phyloP scores from a whole-genome alignment of 2,888 invertebrate species.

The Iphiclides podalirius region DNA sequence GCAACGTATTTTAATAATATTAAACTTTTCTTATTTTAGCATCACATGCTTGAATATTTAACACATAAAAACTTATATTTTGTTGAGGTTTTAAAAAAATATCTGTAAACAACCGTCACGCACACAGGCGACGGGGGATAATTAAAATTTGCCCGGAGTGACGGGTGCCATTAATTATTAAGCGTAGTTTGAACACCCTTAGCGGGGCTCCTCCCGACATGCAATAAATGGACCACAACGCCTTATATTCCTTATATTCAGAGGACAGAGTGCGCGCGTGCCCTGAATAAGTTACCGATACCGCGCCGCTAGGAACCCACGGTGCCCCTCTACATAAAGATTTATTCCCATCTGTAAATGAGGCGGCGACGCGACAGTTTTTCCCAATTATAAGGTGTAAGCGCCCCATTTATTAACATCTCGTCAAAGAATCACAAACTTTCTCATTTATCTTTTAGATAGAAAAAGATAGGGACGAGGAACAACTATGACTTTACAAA shows the following conservation, averaged over 20 bases:
- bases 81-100: no score
- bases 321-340: conserved; percentile 75
- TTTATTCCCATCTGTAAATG: conserved; percentile 78
- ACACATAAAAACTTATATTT: no score
- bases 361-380: conserved; percentile 76
- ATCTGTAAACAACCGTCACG: no score
- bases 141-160: conserved; percentile 28
- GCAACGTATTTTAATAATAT: no score
- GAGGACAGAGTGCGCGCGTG: conserved; percentile 72
- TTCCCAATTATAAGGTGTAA: conserved; percentile 77
- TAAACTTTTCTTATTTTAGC: no score
- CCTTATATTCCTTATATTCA: conserved; percentile 73
- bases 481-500: neutral
- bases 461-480: neutral
- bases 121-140: conserved; percentile 1
- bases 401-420: conserved; percentile 74
- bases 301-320: conserved; percentile 36
- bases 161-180: conserved; percentile 66
- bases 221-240: conserved; percentile 70
- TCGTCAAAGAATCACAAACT: conserved; percentile 65
- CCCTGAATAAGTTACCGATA: conserved; percentile 59
- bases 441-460: conserved; percentile 11
- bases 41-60: no score
- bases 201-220: conserved; percentile 50
- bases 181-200: conserved; percentile 65